Base-by-base conservation (phyloP, 1,140 invertebrate species). In the Pantala flavescens region DNA sequence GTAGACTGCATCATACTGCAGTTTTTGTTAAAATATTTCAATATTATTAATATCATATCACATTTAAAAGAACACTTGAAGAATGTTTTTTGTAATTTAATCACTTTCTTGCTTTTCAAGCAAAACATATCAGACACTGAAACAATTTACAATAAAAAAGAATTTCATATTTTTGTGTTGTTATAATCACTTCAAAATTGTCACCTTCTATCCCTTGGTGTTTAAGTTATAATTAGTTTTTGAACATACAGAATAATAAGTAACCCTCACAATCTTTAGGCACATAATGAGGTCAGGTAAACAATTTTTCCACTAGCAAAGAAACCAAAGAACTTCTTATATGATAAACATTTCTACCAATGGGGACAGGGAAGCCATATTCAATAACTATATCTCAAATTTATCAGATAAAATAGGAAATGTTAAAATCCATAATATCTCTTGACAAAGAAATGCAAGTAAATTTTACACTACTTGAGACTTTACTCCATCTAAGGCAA, bases 71-170 rank as follows among this genome's bases (percentile, higher is more conserved):
- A 63, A 63, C 49, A 63, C 49, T 63, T 16, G 49, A 63, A 63
- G 12, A 7, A 19, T 16, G 14, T 63, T 63, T 63, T 21, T 63
- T 5, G 16, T 63, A 63, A 19, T 63, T 63, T 63, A 63, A 63
- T 63, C 49, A 63, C 14, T 63, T 63, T 36, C 28, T 63, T 63
- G 49, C 49, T 21, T 63, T 63, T 19, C n/a, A 63, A 63, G 49
- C 49, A 63, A 63, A 63, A 63, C 49, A 63, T 63, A 63, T 63
- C 49, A 63, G 49, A 63, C 49, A 63, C 49, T 63, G 49, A 63
- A 63, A 63, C 14, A 63, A 21, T 63, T 63, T 63, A 63, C 49
- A 63, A 63, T 63, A 63, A 63, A 63, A 63, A 63, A 19, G 49
- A 63, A 63, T 63, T 21, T 63, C 49, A 63, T 63, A 63, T 16